Conservation (phyloP, 2,888 invertebrate species). For the Pollenia labialis region DNA sequence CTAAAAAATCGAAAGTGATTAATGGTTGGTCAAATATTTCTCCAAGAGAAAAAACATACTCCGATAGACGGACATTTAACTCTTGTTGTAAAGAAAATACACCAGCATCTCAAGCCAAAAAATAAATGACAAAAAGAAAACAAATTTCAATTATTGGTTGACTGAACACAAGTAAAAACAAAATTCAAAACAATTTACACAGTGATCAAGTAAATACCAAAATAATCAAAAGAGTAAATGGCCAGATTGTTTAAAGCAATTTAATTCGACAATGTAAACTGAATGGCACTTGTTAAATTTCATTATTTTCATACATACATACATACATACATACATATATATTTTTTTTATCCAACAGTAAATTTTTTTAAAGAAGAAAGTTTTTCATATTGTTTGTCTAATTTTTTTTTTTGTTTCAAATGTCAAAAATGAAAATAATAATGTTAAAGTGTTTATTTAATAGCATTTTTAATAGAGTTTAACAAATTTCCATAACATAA, state of each 20-base stretch:
- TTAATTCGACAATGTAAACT: not conserved
- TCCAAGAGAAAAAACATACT: too few species aligned
- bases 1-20: conserved; percentile 37
- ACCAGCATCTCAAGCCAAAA: not conserved
- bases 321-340: not conserved
- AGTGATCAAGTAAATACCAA: not conserved
- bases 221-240: conserved; percentile 16
- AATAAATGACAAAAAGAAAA: not conserved
- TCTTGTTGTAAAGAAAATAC: not conserved
- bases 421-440: conserved; percentile 9
- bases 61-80: not conserved
- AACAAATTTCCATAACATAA: not conserved
- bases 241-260: not conserved
- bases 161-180: not conserved
- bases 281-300: not conserved
- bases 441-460: not conserved
- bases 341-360: not conserved
- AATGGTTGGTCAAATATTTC: conserved; percentile 7
- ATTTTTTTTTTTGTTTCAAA: not conserved
- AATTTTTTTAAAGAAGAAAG: not conserved
- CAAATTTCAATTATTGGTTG: conserved; percentile 13
- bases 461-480: not conserved
- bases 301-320: not conserved
- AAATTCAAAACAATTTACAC: not conserved
- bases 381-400: not conserved